Conservation (phyloP, 1,140 invertebrate species). For the Brachionus asplanchnoidis region DNA sequence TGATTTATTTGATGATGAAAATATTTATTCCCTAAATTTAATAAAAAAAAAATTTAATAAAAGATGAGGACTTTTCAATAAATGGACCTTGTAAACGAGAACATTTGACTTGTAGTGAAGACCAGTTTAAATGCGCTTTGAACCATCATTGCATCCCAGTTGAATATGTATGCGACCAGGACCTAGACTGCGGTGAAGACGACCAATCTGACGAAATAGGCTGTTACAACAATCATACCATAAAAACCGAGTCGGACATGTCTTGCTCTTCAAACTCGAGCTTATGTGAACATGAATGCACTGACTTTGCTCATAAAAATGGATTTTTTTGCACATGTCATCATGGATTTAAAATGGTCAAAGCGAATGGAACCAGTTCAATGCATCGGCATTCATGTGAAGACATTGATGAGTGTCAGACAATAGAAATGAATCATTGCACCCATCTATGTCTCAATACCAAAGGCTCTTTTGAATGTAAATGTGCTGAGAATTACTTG, state of each 20-base stretch:
- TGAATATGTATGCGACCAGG: constrained; percentile 31
- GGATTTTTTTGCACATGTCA: constrained; percentile 30
- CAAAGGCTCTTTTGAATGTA: constrained; percentile 37
- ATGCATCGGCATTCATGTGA: background rate
- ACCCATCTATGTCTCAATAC: constrained; percentile 10
- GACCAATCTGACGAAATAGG: constrained; percentile 33
- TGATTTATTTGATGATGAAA: too few species aligned
- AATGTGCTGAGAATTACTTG: constrained; percentile 31
- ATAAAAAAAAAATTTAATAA: background rate
- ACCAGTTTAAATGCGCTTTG: constrained; percentile 1
- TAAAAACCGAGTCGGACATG: background rate
- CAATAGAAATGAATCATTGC: constrained; percentile 30
- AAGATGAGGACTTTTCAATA: constrained; percentile 4
- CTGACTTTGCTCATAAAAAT: background rate
- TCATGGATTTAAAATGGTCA: constrained; percentile 15
- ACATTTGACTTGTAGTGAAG: background rate
- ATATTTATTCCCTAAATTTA: too few species aligned
- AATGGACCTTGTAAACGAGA: background rate
- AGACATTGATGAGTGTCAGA: constrained; percentile 23
- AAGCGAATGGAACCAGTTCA: background rate
- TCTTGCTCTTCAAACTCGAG: background rate
- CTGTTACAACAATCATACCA: constrained; percentile 3
- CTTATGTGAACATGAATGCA: constrained; percentile 16
- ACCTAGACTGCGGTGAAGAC: background rate
- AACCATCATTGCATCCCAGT: constrained; percentile 12